Base-by-base conservation (phyloP, 1,140 invertebrate species). In the Zaprionus ornatus region DNA sequence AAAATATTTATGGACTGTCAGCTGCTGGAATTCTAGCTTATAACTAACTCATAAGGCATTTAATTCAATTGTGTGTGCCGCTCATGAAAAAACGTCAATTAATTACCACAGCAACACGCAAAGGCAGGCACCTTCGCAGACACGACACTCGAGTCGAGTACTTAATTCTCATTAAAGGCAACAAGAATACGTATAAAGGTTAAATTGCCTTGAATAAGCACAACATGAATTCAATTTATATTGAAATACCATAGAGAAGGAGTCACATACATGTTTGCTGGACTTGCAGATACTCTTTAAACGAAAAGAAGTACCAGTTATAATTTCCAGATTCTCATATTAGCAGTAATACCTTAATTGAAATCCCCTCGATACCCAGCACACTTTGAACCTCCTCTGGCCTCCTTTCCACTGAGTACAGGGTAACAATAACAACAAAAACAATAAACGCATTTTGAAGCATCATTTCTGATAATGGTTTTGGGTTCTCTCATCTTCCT, bases 1-100 rank as follows among this genome's bases (percentile, higher is more conserved):
- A 81, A 78, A 78, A 84, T 85, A 81, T 85, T 85, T 77, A 80
- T 77, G 74, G 52, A 12, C 54, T 60, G 54, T 13, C 70, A 57
- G 63, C 69, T 62, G 70, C 21, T 56, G 80, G 67, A 80, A 77
- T 80, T 84, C 70, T 19, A 74, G 35, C 29, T 72, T 60, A 72
- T 29, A 57, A 74, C 77, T 79, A 79, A 79, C 62, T 21, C 15
- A 50, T 27, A 23, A 40, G 57, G 13, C 55, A 27, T 60, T 67
- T 29, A 25, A 63, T 19, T 37, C 54, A 61, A 63, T 69, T 37
- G 48, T 37, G 25, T 45, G n/a, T 40, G 37, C 37, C 15, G 25
- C 37, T 21, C 27, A 25, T 60, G n/a, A 60, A 65, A 64, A 40
- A 55, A 55, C 6, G n/a, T 10, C 79, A 74, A 82, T 84, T 84